Conservation (phyloP, 1,140 invertebrate genomes). For the Philopotamus ludificatus region DNA sequence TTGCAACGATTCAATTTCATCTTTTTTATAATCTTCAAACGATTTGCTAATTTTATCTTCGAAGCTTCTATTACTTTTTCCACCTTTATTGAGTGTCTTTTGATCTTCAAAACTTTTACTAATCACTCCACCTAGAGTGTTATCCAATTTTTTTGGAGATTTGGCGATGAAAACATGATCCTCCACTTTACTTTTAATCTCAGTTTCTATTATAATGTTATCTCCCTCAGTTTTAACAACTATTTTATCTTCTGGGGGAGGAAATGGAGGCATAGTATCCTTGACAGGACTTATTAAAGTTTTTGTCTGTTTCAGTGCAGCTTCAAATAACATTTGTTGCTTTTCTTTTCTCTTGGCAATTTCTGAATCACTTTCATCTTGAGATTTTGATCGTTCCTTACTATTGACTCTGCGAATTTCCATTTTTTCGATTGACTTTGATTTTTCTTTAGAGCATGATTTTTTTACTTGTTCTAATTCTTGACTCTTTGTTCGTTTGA, state of each 20-base stretch:
- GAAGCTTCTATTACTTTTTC: conserved; percentile 60
- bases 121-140: conserved; percentile 62
- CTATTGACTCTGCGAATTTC: conserved; percentile 60
- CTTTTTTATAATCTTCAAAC: conserved; percentile 60
- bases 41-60: conserved; percentile 61
- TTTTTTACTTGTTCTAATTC: conserved; percentile 58
- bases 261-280: conserved; percentile 65
- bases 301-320: conserved; percentile 68
- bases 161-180: conserved; percentile 69
- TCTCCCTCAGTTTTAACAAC: conserved; percentile 62
- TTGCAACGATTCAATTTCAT: conserved; percentile 54
- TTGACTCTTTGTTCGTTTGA: conserved; percentile 64
- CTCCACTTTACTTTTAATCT: conserved; percentile 61
- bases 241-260: conserved; percentile 66
- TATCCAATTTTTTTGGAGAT: conserved; percentile 66
- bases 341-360: conserved; percentile 67
- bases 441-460: conserved; percentile 62
- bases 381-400: conserved; percentile 66
- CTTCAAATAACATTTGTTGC: conserved; percentile 69
- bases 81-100: conserved; percentile 54
- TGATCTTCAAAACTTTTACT: conserved; percentile 68
- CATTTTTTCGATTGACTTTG: conserved; percentile 64
- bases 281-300: conserved; percentile 68
- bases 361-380: conserved; percentile 67
- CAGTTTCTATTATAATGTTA: conserved; percentile 64